Conservation (phyloP, 2,113 vertebrate species). For the Cyanoramphus novaezelandiae region DNA sequence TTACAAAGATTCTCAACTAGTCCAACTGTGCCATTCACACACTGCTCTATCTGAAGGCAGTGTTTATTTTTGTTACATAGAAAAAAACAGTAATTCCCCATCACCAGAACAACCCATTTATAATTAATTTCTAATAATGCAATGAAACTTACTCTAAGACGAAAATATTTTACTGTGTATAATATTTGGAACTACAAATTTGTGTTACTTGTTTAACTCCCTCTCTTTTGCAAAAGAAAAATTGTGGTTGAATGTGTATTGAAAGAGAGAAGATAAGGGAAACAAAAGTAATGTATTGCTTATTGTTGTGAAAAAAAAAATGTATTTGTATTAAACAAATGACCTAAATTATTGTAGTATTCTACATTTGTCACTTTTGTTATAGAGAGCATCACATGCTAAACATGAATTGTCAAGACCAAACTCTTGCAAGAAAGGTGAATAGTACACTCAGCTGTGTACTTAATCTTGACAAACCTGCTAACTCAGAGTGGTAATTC, state of each 20-base stretch:
- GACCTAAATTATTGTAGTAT: conserved; percentile 32
- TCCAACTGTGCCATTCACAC: conserved; percentile 72
- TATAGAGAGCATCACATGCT: not conserved
- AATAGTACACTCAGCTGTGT: not conserved
- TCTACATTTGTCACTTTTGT: conserved; percentile 20
- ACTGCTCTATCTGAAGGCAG: conserved; percentile 28
- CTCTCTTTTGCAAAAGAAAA: conserved; percentile 74
- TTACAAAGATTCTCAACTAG: not conserved
- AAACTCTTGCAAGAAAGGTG: not conserved
- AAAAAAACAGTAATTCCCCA: not conserved
- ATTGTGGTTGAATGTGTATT: conserved; percentile 73
- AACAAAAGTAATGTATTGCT: conserved; percentile 70
- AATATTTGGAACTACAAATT: conserved; percentile 64
- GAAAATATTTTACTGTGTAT: conserved; percentile 70
- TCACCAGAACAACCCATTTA: conserved; percentile 23
- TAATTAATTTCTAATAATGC: conserved; percentile 49
- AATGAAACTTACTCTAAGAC: conserved; percentile 40
- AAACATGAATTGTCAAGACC: not conserved
- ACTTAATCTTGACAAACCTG: not conserved
- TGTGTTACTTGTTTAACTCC: conserved; percentile 73
- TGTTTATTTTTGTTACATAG: conserved; percentile 46
- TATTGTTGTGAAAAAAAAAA: conserved; percentile 74
- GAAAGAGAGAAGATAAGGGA: conserved; percentile 64
- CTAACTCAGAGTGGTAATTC: not conserved
- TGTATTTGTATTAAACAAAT: conserved; percentile 82